Base-by-base conservation (phyloP, 2,888 invertebrate species). In the Schizaphis graminum region DNA sequence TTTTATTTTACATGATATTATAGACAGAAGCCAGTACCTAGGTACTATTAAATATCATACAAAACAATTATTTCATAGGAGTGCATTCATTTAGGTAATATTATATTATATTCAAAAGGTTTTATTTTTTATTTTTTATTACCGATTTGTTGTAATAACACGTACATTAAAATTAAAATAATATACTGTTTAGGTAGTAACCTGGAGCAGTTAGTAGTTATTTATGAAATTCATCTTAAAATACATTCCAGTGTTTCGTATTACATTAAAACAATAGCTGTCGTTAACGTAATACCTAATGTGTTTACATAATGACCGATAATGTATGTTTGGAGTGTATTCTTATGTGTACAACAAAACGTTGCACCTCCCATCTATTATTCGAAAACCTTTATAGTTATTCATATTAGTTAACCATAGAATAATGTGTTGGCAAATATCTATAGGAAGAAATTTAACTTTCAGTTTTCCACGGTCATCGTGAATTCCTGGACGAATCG, bases 221-320 rank as follows among this genome's bases (percentile, higher is more conserved):
- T 92, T 86, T 47, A 13, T 35, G 92, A 92, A 77, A 92, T 92
- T 24, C 57, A 57, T 91, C 91, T 47, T n/a, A 21, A n/a, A 91
- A 57, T 56, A 86, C 56, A 91, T 91, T 91, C 91, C 91, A 28
- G 56, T 41, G 85, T 56, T 91, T 91, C 53, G 44, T 85, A 28
- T 91, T 85, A 57, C 57, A 47, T 86, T 44, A 56, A n/a, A 86
- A 86, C 85, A 91, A 91, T 47, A 57, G 85, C 57, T 44, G 57
- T 91, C 85, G 91, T 91, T 91, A 91, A 91, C 91, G n/a, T 57
- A 85, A 91, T 91, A n/a, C n/a, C n/a, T n/a, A 44, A 86, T 47
- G 57, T 86, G 85, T 57, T 90, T 47, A 91, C 85, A 53, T 85
- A 91, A 91, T 85, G 85, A 44, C 85, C 91, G 47, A 47, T 67